Percentiles rank a stretch among this genome's conserved stretches.
phyloP scores from a whole-genome alignment of 2,888 invertebrate genomes.

The Beris chalybata region DNA sequence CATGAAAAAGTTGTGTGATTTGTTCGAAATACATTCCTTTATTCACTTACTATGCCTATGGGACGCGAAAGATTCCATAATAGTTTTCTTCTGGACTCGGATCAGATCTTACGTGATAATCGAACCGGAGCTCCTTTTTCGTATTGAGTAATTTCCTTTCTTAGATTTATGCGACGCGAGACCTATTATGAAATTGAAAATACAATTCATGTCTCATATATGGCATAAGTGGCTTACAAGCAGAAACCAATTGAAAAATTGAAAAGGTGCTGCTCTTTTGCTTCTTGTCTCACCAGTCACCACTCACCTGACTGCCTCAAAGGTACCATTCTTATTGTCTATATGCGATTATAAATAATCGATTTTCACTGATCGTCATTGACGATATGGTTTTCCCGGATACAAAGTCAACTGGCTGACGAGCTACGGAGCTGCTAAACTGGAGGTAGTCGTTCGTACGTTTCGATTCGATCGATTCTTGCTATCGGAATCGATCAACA shows the following conservation, averaged over 20 bases:
- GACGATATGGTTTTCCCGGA: slow-evolving; percentile 11
- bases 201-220: slow-evolving; percentile 45
- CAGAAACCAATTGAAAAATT: slow-evolving; percentile 25
- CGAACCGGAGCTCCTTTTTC: slow-evolving; percentile 15
- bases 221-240: slow-evolving; percentile 49
- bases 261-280: slow-evolving; percentile 16
- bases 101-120: background rate
- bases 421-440: too few species aligned
- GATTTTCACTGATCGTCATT: slow-evolving; percentile 19
- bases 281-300: background rate
- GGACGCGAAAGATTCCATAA: too few species aligned
- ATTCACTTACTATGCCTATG: too few species aligned
- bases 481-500: slow-evolving; percentile 3
- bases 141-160: slow-evolving; percentile 20
- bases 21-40: too few species aligned
- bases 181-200: slow-evolving; percentile 30
- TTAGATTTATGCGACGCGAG: slow-evolving; percentile 18
- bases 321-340: slow-evolving; percentile 5
- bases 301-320: slow-evolving; percentile 17
- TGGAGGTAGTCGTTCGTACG: slow-evolving; percentile 1
- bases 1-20: too few species aligned
- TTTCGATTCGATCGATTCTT: background rate
- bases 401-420: too few species aligned
- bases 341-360: slow-evolving; percentile 27
- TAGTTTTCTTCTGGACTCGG: too few species aligned